Conservation (phyloP, 2,888 invertebrate species). For the Hypolimnas misippus region DNA sequence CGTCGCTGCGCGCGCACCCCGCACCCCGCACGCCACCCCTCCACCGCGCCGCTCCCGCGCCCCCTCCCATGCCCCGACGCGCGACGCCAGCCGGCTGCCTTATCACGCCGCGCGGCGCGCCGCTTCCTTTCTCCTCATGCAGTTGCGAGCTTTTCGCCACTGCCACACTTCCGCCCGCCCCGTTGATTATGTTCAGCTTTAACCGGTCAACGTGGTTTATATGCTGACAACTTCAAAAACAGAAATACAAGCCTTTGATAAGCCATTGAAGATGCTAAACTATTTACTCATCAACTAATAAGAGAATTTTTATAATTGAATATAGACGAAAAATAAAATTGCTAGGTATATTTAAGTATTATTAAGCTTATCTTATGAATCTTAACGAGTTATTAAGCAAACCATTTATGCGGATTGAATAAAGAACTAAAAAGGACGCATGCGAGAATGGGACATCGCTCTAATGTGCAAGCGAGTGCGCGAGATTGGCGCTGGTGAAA, state of each 20-base stretch:
- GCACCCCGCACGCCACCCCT: slow-evolving; percentile 57
- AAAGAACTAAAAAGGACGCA: slow-evolving; percentile 13
- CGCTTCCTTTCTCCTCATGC: slow-evolving; percentile 83
- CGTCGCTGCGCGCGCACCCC: slow-evolving; percentile 77
- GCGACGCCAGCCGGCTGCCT: slow-evolving; percentile 76
- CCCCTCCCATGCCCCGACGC: slow-evolving; percentile 52
- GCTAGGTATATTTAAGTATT: too few species aligned
- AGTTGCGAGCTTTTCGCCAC: slow-evolving; percentile 82
- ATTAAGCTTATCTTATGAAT: not conserved
- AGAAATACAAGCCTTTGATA: not conserved
- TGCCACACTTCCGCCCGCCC: slow-evolving; percentile 81
- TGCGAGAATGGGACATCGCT: slow-evolving; percentile 45
- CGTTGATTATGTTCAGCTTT: slow-evolving; percentile 71
- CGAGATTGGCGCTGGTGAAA: slow-evolving; percentile 67
- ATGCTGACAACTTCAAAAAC: not conserved
- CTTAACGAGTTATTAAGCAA: not conserved
- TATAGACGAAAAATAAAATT: too few species aligned
- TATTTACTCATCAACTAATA: not conserved
- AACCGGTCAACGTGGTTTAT: slow-evolving; percentile 67
- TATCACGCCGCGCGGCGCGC: slow-evolving; percentile 79
- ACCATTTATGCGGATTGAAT: not conserved
- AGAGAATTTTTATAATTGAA: not conserved
- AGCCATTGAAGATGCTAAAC: not conserved
- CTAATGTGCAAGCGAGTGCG: slow-evolving; percentile 63
- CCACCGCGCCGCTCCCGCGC: slow-evolving; percentile 47